phyloP scores from a whole-genome alignment of 2,888 invertebrate genomes.

The Gnatocerus cornutus region DNA sequence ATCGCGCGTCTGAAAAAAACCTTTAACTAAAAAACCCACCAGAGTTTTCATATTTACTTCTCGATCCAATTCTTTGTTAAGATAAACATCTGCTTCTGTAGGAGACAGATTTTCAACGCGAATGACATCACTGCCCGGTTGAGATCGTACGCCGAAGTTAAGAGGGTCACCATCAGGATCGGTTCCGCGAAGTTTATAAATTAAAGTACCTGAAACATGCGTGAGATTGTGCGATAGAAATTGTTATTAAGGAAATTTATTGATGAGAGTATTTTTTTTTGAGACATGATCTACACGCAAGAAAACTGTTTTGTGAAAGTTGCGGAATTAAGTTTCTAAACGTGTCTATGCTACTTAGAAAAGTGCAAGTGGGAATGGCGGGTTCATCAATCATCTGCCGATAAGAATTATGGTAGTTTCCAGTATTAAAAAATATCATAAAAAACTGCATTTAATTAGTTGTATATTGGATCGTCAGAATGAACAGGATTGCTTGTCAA shows the following conservation, averaged over 20 bases:
- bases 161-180: constrained; percentile 91
- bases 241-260: constrained; percentile 16
- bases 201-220: constrained; percentile 80
- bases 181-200: constrained; percentile 86
- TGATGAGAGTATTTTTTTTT: background rate
- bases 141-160: constrained; percentile 86
- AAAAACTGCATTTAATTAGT: background rate
- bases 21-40: constrained; percentile 50
- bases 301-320: constrained; percentile 26
- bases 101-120: constrained; percentile 86
- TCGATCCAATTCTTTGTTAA: constrained; percentile 91
- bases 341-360: background rate
- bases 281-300: constrained; percentile 3
- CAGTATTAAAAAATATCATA: background rate
- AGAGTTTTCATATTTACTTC: constrained; percentile 76
- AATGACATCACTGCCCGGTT: constrained; percentile 87
- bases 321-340: constrained; percentile 29
- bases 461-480: background rate
- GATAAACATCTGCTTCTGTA: constrained; percentile 90
- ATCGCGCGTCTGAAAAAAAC: constrained; percentile 79
- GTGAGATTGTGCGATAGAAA: background rate
- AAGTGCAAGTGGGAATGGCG: constrained; percentile 15
- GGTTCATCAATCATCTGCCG: background rate
- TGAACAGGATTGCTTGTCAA: background rate
- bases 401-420: background rate